Conservation (phyloP, 2,888 invertebrate species). For the Perithous albicinctus region DNA sequence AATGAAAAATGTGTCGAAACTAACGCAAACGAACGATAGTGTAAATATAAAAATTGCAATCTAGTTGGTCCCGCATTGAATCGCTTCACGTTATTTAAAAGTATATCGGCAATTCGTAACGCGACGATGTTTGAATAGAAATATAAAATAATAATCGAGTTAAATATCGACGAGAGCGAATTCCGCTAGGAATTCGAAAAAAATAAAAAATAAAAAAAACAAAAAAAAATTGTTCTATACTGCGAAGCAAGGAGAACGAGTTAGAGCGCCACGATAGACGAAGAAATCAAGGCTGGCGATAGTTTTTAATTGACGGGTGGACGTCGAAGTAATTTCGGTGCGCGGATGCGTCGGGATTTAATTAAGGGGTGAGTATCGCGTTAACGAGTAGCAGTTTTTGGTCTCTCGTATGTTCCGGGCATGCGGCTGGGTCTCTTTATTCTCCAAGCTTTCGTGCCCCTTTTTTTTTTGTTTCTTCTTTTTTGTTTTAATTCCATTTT, state of each 20-base stretch:
- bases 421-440: conserved; percentile 19
- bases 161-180: background rate
- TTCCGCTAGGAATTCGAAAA: background rate
- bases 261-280: conserved; percentile 6
- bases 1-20: conserved; percentile 44
- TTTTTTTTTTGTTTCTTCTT: conserved; percentile 11
- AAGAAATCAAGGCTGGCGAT: conserved; percentile 50
- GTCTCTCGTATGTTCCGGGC: conserved; percentile 13
- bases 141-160: conserved; percentile 26
- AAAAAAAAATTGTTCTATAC: conserved; percentile 25
- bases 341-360: conserved; percentile 66
- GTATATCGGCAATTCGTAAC: conserved; percentile 25
- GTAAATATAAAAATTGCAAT: conserved; percentile 23
- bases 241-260: conserved; percentile 16
- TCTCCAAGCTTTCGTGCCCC: background rate
- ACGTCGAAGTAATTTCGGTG: conserved; percentile 54
- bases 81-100: conserved; percentile 36
- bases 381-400: conserved; percentile 56
- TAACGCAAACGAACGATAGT: conserved; percentile 34
- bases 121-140: conserved; percentile 12
- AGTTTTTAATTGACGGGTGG: conserved; percentile 60
- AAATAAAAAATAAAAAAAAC: too few relatives aligned
- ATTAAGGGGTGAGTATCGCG: conserved; percentile 67
- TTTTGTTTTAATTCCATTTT: too few relatives aligned
- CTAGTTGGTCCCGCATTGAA: background rate